Evolutionary conservation across 2,888 invertebrate genomes (phyloP), one percentile per base, ranked within the genome.

Genomic region (Pyrocoelia pectoralis): DNA sequence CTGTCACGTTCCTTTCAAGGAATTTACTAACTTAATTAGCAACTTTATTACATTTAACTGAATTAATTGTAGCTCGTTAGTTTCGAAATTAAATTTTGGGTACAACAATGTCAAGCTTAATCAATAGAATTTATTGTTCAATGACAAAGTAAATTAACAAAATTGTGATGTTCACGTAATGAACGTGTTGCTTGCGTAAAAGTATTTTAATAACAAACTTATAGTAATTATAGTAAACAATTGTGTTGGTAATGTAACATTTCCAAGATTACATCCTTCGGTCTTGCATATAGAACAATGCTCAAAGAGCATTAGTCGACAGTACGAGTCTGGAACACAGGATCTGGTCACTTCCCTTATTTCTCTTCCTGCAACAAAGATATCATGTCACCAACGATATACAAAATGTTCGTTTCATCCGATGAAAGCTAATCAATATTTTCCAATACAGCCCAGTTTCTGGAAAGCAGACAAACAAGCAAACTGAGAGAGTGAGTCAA

Each of bases 231-330:
- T 24, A 5, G 24, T 15, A 46, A 10, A 15, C 1, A 3, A 1
- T 10, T 10, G 10, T n/a, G 46, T 10, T 8, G 46, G 17, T 46
- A 46, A 6, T 10, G 15, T 18, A 10, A 17, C 6, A n/a, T 46
- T 46, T 5, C 15, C 14, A 10, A 17, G 17, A 17, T 46, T 46
- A 17, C 46, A 46, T 17, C 18, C 4, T 1, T 46, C 46, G 17
- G 46, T 46, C 10, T 46, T 9, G 46, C 46, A 46, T n/a, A 46
- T 1, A 1, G 46, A 46, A n/a, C 46, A 46, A n/a, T 46, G 46
- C 10, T 46, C 46, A 17, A 46, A 46, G 17, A 46, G 2, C 46
- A 46, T 46, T 18, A 46, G 18, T 18, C 17, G 14, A 17, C 46
- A 46, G 8, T 46, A 46, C 2, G 46, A 15, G 10, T 15, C 15